phyloP scores from a whole-genome alignment of 2,888 invertebrate species.

The Therioaphis trifolii region DNA sequence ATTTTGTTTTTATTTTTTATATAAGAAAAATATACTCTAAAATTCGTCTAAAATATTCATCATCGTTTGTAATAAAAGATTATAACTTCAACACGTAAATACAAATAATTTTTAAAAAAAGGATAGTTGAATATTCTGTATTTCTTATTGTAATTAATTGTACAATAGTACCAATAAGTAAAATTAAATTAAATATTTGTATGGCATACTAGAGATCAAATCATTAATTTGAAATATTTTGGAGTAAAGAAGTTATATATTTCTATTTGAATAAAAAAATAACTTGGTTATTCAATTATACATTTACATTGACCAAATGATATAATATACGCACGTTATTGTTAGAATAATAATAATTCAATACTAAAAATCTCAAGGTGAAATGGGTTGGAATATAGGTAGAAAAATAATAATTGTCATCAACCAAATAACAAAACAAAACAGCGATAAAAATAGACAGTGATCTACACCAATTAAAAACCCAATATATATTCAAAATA shows the following conservation, averaged over 20 bases:
- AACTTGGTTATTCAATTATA: not conserved
- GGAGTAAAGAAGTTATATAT: not conserved
- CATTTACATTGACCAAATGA: not conserved
- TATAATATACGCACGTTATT: conserved; percentile 1
- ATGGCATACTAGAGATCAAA: too few relatives aligned
- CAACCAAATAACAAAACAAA: not conserved
- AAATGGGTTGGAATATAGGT: not conserved
- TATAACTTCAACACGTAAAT: too few relatives aligned
- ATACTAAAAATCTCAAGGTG: conserved; percentile 29
- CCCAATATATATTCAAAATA: not conserved
- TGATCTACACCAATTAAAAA: conserved; percentile 5
- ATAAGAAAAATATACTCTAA: too few relatives aligned
- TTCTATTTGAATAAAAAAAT: not conserved
- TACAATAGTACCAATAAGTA: too few relatives aligned
- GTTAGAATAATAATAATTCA: conserved; percentile 7
- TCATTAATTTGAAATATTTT: too few relatives aligned
- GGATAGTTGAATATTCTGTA: too few relatives aligned
- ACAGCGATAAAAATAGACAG: not conserved
- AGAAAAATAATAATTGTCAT: conserved; percentile 25
- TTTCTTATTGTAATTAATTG: too few relatives aligned
- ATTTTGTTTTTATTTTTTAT: too few relatives aligned
- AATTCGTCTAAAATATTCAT: too few relatives aligned
- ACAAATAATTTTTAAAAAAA: too few relatives aligned
- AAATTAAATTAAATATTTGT: too few relatives aligned
- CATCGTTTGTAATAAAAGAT: too few relatives aligned